A percentile compares a stretch with the other conserved stretches of the same genome.
phyloP scores from a whole-genome alignment of 2,113 vertebrate genomes.

The Pelusios castaneus region DNA sequence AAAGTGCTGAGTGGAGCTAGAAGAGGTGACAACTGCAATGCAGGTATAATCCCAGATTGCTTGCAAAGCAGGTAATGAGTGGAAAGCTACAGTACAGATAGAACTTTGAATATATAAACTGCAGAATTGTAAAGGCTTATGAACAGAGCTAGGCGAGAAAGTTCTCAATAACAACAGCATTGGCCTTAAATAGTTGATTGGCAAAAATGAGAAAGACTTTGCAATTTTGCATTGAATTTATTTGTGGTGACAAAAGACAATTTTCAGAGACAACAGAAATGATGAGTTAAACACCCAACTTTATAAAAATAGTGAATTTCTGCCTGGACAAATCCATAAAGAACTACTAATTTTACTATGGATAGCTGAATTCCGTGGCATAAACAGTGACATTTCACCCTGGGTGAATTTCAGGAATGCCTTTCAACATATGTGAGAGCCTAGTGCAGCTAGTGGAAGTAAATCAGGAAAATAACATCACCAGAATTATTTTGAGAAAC shows the following conservation, averaged over 20 bases:
- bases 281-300: neutral
- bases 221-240: neutral
- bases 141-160: neutral
- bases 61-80: neutral
- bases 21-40: neutral
- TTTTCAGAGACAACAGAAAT: neutral
- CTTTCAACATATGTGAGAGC: neutral
- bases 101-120: neutral
- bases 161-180: neutral
- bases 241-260: neutral
- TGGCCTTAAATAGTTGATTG: neutral
- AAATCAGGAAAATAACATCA: neutral
- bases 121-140: neutral
- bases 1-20: neutral
- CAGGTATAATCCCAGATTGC: neutral
- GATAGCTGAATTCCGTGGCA: neutral
- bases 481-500: neutral
- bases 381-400: neutral
- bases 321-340: neutral
- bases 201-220: neutral
- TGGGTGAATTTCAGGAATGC: neutral
- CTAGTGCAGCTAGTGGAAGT: too few relatives aligned
- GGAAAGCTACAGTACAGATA: neutral
- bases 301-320: neutral
- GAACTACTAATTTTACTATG: neutral